phyloP scores from a whole-genome alignment of 2,113 vertebrate genomes.

The Picathartes gymnocephalus region DNA sequence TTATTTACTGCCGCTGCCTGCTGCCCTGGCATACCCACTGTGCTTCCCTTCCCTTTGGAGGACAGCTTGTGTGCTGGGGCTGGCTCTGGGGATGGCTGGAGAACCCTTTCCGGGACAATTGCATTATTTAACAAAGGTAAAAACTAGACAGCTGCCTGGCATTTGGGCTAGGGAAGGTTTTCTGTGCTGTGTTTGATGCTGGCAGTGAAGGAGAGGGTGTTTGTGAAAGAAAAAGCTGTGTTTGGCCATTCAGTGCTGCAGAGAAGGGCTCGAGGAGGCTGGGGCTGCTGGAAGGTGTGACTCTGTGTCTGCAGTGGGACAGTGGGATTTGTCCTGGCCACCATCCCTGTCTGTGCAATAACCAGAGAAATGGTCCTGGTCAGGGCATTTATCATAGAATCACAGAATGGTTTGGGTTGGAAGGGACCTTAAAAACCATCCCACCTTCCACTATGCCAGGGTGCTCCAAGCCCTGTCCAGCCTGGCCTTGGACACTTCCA shows the following conservation, averaged over 20 bases:
- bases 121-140: conserved; percentile 31
- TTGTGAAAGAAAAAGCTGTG: neutral
- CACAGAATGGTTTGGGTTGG: neutral
- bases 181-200: neutral
- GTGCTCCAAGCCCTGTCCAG: accelerated
- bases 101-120: neutral
- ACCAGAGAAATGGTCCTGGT: neutral
- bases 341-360: neutral
- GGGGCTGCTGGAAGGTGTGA: neutral
- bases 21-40: conserved; percentile 47
- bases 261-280: neutral
- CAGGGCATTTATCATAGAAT: neutral
- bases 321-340: neutral
- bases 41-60: conserved; percentile 18
- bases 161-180: neutral
- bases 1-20: conserved; percentile 16
- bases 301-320: neutral
- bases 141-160: neutral
- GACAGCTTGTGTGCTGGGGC: neutral
- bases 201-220: neutral
- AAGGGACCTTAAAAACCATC: neutral
- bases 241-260: neutral
- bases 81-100: neutral
- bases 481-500: neutral
- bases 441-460: neutral